Evolutionary conservation across 1,140 invertebrate genomes (phyloP).

Genomic region (Prorops nasuta): DNA sequence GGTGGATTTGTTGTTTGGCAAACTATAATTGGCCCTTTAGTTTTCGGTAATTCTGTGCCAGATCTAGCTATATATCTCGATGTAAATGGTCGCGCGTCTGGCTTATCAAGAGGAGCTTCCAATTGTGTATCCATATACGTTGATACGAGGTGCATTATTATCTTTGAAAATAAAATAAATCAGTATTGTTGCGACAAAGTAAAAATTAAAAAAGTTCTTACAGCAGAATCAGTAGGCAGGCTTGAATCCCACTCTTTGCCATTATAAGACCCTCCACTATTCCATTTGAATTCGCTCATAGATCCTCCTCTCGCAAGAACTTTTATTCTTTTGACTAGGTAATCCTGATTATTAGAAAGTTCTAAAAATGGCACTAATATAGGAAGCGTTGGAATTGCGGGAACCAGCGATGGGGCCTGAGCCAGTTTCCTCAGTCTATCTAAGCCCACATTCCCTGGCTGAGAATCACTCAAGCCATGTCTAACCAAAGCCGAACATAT

Average conservation of each 20-base stretch:
- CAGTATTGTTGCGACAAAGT: not conserved
- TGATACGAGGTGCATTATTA: conserved; percentile 80
- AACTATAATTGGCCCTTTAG: conserved; percentile 57
- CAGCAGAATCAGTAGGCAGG: conserved; percentile 76
- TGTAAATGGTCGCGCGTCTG: conserved; percentile 76
- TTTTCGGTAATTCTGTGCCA: conserved; percentile 47
- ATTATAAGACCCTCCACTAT: conserved; percentile 69
- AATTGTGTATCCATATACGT: conserved; percentile 80
- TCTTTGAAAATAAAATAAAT: conserved; percentile 56
- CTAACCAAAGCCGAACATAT: conserved; percentile 67
- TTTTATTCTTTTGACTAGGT: conserved; percentile 73
- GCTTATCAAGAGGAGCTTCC: conserved; percentile 70
- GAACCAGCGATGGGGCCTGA: conserved; percentile 61
- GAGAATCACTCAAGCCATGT: conserved; percentile 68
- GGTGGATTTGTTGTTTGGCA: conserved; percentile 67
- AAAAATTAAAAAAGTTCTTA: conserved; percentile 32
- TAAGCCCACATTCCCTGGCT: conserved; percentile 68
- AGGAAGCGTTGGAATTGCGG: conserved; percentile 68
- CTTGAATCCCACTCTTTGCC: conserved; percentile 77
- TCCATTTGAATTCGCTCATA: conserved; percentile 81
- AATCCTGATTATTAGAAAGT: conserved; percentile 77
- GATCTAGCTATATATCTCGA: conserved; percentile 50
- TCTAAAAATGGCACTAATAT: conserved; percentile 76
- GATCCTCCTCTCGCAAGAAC: conserved; percentile 74
- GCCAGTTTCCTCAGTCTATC: conserved; percentile 71